phyloP scores from a whole-genome alignment of 2,888 invertebrate species.

The Cerastis rubricosa region DNA sequence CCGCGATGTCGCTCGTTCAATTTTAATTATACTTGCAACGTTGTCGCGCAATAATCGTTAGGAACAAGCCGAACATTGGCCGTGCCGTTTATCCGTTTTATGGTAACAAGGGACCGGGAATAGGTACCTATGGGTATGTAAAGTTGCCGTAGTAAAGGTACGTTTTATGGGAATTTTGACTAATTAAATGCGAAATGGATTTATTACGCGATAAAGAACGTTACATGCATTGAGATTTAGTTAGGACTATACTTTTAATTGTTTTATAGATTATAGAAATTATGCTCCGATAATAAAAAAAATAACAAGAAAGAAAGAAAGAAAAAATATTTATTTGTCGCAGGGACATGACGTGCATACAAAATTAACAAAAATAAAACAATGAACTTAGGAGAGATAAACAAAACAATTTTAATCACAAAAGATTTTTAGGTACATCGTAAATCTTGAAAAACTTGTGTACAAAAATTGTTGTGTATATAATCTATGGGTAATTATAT shows the following conservation, averaged over 20 bases:
- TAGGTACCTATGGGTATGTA: conserved; percentile 16
- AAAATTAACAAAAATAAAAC: too few species aligned
- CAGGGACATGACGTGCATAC: too few species aligned
- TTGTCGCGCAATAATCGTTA: conserved; percentile 65
- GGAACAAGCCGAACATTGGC: conserved; percentile 55
- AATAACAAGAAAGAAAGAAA: too few species aligned
- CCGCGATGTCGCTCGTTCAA: conserved; percentile 59
- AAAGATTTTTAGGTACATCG: too few species aligned
- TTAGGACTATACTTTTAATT: not conserved
- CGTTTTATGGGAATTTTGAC: conserved; percentile 42
- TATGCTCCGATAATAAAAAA: not conserved
- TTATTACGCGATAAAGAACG: not conserved
- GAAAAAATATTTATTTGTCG: too few species aligned
- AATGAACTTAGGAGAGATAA: too few species aligned
- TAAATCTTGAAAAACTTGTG: too few species aligned
- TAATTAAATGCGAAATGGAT: conserved; percentile 40
- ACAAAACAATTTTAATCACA: too few species aligned
- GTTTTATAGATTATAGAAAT: not conserved
- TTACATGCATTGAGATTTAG: not conserved
- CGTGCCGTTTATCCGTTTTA: conserved; percentile 62
- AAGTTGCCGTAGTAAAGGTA: conserved; percentile 44
- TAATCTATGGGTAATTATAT: too few species aligned
- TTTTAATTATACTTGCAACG: conserved; percentile 66
- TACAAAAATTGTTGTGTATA: too few species aligned
- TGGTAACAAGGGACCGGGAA: conserved; percentile 41